Evolutionary conservation across 2,888 invertebrate genomes (phyloP), one percentile per base, ranked within the genome.

Genomic region (Eretmocerus hayati): DNA sequence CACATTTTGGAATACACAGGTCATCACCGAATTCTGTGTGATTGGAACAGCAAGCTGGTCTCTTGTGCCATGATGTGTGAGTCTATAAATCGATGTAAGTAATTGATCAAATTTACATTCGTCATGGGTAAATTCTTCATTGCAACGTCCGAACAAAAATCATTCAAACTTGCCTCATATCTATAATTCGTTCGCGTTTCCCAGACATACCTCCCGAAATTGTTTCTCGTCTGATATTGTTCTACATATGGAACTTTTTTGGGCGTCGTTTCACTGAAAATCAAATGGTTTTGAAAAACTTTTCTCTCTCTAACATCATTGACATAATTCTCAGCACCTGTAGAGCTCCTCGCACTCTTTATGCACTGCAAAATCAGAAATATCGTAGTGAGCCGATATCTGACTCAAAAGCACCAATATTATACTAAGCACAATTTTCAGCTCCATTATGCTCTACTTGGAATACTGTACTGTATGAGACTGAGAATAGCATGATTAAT

Each of bases 1-100:
- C 31, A 38, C 44, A 60, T 5, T 60, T 51, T 1, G 74, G 64
- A 0, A 61, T 55, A 48, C 72, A 73, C 44, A 53, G 61, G 63
- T 19, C 47, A n/a, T 11, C 16, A 11, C 42, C 35, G 16, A 9
- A 8, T 6, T 33, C 8, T 5, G 20, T 3, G 39, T 60, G 63
- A 1, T 60, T 62, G 4, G 30, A 2, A 44, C 64, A 63, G 36
- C 64, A 64, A 1, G 30, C 32, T 5, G 21, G 18, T 22, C 48
- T 35, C 2, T 21, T 49, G 1, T 26, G 36, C 43, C 40, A 50
- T 8, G n/a, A 35, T 3, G 22, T 32, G 19, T 41, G 40, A 20
- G 50, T 52, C 62, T 63, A 43, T 1, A 13, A 4, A 36, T 6
- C 8, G 20, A 32, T 16, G 3, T 23, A 39, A 40, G 31, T 30